Conservation (phyloP, 2,888 invertebrate genomes). For the Diloba caeruleocephala region DNA sequence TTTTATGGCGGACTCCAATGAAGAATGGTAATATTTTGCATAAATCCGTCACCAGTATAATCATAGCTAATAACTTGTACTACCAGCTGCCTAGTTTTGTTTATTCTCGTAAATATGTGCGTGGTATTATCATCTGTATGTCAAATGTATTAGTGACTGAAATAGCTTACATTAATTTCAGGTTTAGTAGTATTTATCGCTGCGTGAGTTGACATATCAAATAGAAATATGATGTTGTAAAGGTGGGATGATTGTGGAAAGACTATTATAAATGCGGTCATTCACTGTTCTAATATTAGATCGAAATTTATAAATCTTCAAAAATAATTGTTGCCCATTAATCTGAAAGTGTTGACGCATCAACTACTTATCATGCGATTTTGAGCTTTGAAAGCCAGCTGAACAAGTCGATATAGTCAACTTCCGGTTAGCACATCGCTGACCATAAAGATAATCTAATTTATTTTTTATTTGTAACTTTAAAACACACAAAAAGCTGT, state of each 20-base stretch:
- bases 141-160: conserved; percentile 12
- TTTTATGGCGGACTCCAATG: conserved; percentile 51
- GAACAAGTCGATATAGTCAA: no score
- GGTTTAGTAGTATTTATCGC: conserved; percentile 20
- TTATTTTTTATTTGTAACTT: no score
- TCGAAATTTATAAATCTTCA: conserved; percentile 15
- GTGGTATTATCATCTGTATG: conserved; percentile 30
- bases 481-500: no score
- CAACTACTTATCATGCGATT: neutral
- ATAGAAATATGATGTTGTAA: conserved; percentile 23
- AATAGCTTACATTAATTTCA: conserved; percentile 34
- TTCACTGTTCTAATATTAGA: conserved; percentile 45
- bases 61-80: conserved; percentile 45
- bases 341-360: conserved; percentile 3
- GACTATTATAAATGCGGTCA: conserved; percentile 46
- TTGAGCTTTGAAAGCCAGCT: neutral
- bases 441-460: no score
- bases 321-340: conserved; percentile 4
- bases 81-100: conserved; percentile 31
- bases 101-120: conserved; percentile 25
- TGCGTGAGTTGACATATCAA: conserved; percentile 16
- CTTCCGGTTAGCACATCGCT: no score
- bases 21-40: conserved; percentile 53
- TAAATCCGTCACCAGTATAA: conserved; percentile 43
- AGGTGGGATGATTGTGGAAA: conserved; percentile 27